phyloP scores from a whole-genome alignment of 1,140 invertebrate species.

The Plutomurus gul region DNA sequence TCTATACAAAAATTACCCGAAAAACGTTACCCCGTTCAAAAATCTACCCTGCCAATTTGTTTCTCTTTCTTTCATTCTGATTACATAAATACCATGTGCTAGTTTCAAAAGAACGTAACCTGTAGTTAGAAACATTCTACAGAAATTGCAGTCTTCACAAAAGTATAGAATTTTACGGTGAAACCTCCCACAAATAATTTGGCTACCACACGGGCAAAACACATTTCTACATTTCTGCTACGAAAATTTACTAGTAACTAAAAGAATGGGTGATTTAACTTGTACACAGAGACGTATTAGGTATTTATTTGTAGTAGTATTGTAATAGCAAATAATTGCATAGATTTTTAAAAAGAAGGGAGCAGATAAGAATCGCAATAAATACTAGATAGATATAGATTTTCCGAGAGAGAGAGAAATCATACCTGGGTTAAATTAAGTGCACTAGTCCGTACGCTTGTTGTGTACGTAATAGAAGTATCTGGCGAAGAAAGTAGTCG shows the following conservation, averaged over 20 bases:
- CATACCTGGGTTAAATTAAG: constrained; percentile 27
- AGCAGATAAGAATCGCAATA: background rate
- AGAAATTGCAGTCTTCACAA: background rate
- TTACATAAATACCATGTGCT: too few species aligned
- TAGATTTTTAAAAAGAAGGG: background rate
- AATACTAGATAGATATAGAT: background rate
- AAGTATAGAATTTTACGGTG: too few species aligned
- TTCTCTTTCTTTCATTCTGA: background rate
- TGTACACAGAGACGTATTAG: too few species aligned
- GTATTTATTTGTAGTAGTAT: too few species aligned
- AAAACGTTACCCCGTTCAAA: background rate
- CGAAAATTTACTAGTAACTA: too few species aligned
- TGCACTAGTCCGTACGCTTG: constrained; percentile 10
- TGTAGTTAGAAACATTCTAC: background rate
- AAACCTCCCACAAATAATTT: too few species aligned
- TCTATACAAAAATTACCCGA: background rate
- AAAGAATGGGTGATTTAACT: too few species aligned
- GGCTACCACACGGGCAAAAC: too few species aligned
- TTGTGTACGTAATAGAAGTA: background rate
- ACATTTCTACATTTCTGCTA: too few species aligned
- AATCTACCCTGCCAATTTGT: background rate
- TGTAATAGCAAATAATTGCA: too few species aligned
- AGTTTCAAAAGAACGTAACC: background rate
- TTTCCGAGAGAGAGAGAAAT: background rate
- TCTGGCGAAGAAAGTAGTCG: too few species aligned